Base-by-base conservation (phyloP, 2,888 invertebrate species). In the Sinotaia quadrata region DNA sequence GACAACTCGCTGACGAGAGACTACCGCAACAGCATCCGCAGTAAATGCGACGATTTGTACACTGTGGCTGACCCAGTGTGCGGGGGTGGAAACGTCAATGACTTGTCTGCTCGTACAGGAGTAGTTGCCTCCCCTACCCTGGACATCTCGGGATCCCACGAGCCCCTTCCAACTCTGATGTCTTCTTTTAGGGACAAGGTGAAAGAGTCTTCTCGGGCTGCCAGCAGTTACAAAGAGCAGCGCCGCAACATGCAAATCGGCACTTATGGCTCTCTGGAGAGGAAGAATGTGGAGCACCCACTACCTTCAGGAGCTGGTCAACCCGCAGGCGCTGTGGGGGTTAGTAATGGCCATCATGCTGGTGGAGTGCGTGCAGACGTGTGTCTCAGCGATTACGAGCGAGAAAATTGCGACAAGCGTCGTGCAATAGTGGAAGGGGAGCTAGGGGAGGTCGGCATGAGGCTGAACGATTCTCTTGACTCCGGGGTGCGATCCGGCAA, bases 1-100 rank as follows among this genome's bases (percentile, higher is more conserved):
- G 76, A 77, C 12, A 75, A 73, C 58, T 69, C 75, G 4, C 18
- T 79, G 47, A 69, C 74, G 3, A 63, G 78, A 15, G 78, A 78
- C 37, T 83, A 82, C 67, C 63, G 81, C 57, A 75, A 78, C 71
- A 82, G 79, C 65, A 69, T 83, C 29, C 67, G 81, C 21, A 78
- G 74, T 41, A 79, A 80, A 61, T 82, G 83, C 62, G 81, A 77
- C 12, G 75, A 80, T 36, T 76, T 75, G 56, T 79, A 74, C 56
- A 31, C 69, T 15, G 51, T 67, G 49, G 58, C 51, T 34, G 65
- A 65, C 24, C 54, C 29, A 34, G 29, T 33, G 31, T 4, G 18
- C 24, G 0, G 15, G 24, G 41, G 29, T 36, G 36, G 58, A 29
- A 70, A 66, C 49, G 51, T 62, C 31, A 75, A 72, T 63, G 67